Conservation (phyloP, 2,113 vertebrate genomes). For the Opisthocomus hoazin region DNA sequence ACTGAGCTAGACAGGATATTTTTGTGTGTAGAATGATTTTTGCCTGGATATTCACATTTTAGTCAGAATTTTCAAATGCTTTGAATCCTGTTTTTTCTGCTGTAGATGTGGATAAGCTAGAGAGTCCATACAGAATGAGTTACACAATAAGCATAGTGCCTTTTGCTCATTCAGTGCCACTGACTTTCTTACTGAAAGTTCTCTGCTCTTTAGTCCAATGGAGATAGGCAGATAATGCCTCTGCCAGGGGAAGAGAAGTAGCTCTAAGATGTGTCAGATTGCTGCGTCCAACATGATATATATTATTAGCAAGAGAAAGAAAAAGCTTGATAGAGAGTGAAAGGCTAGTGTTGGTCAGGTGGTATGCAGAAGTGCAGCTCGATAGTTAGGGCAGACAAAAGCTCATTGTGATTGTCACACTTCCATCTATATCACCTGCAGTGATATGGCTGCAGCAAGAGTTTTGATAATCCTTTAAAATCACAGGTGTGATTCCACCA, state of each 20-base stretch:
- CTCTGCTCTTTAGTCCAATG: background rate
- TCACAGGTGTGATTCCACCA: background rate
- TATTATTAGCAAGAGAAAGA: background rate
- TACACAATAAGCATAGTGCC: background rate
- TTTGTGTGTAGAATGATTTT: background rate
- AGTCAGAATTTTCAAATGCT: background rate
- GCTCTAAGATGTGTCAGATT: background rate
- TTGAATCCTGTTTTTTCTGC: background rate
- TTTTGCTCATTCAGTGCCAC: background rate
- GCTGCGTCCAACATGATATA: background rate
- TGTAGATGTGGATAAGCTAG: background rate
- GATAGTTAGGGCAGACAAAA: background rate
- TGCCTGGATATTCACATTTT: background rate
- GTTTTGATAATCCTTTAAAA: background rate
- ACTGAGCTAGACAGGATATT: background rate
- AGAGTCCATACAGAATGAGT: background rate
- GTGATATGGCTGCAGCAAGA: accelerated
- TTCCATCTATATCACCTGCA: background rate
- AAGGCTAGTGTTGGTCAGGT: background rate
- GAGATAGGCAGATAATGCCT: background rate
- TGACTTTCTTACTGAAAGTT: background rate
- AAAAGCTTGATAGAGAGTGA: background rate
- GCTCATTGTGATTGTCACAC: background rate
- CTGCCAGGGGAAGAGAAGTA: background rate
- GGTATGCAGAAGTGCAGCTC: background rate